Conservation (phyloP, 2,888 invertebrate species). For the Brachyptera risi region DNA sequence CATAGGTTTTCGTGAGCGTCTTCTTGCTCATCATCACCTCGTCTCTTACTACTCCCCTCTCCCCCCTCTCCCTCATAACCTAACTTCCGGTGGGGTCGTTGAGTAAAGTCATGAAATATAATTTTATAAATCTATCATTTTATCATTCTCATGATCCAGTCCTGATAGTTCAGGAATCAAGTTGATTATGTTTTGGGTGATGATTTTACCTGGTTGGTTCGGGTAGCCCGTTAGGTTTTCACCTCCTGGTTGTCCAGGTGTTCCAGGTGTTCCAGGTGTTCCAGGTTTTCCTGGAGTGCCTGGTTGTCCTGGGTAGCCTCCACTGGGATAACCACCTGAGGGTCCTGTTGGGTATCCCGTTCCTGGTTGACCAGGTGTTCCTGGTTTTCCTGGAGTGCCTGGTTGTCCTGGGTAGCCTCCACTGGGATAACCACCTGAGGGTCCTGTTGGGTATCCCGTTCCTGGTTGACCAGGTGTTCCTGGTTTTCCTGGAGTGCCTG, state of each 20-base stretch:
- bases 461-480: constrained; percentile 39
- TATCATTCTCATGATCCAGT: too few relatives aligned
- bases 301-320: constrained; percentile 35
- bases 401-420: constrained; percentile 27
- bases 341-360: constrained; percentile 30
- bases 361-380: constrained; percentile 30
- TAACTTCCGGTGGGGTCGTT: too few relatives aligned
- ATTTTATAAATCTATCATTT: too few relatives aligned
- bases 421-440: constrained; percentile 36
- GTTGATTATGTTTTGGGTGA: too few relatives aligned
- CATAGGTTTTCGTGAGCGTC: too few relatives aligned
- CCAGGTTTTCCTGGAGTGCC: constrained; percentile 29
- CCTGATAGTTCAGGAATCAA: too few relatives aligned
- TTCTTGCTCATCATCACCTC: too few relatives aligned
- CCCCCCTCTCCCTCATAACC: too few relatives aligned
- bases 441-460: constrained; percentile 36
- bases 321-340: constrained; percentile 34
- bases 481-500: constrained; percentile 40
- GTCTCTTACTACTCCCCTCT: too few relatives aligned
- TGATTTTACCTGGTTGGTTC: constrained; percentile 25
- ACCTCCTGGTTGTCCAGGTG: constrained; percentile 33
- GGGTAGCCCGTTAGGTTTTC: constrained; percentile 39
- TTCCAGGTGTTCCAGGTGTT: constrained; percentile 38
- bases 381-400: constrained; percentile 32
- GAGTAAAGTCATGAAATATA: too few relatives aligned